phyloP scores from a whole-genome alignment of 2,113 vertebrate genomes.

The Calidris pygmaea region DNA sequence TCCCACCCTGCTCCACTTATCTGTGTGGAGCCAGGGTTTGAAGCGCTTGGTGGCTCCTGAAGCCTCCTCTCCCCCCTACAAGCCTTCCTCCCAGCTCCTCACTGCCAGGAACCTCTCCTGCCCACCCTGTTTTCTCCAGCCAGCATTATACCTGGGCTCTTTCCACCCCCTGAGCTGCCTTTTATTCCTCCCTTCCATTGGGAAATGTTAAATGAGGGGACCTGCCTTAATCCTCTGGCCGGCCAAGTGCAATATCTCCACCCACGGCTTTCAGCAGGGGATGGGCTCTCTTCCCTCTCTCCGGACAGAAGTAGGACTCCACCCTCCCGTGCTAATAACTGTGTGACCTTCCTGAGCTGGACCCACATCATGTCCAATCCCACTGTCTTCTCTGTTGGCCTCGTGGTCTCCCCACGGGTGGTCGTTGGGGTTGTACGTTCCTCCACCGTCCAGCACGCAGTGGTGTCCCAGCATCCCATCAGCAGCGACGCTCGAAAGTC shows the following conservation, averaged over 20 bases:
- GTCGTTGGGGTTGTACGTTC: accelerated
- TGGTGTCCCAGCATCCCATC: not conserved
- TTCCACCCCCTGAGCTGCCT: not conserved
- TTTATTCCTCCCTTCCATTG: not conserved
- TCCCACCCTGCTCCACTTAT: constrained; percentile 8
- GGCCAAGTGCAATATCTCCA: not conserved
- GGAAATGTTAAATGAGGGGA: not conserved
- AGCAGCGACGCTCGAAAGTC: accelerated
- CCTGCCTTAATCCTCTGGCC: not conserved
- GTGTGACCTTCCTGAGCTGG: not conserved
- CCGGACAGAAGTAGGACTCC: not conserved
- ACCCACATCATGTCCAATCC: not conserved
- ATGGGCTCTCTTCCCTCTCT: constrained; percentile 17
- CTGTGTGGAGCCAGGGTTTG: not conserved
- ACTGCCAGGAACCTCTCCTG: not conserved
- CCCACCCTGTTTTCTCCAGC: not conserved
- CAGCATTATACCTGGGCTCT: not conserved
- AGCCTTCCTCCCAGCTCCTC: not conserved
- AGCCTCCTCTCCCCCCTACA: not conserved
- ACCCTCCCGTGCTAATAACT: not conserved
- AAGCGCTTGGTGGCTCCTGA: not conserved
- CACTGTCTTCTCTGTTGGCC: not conserved
- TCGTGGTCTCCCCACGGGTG: accelerated
- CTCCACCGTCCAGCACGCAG: accelerated
- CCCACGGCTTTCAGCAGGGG: constrained; percentile 37